A percentile compares a stretch with the other conserved stretches of the same genome.
phyloP scores from a whole-genome alignment of 2,113 vertebrate species.

The Brienomyrus longianalis region DNA sequence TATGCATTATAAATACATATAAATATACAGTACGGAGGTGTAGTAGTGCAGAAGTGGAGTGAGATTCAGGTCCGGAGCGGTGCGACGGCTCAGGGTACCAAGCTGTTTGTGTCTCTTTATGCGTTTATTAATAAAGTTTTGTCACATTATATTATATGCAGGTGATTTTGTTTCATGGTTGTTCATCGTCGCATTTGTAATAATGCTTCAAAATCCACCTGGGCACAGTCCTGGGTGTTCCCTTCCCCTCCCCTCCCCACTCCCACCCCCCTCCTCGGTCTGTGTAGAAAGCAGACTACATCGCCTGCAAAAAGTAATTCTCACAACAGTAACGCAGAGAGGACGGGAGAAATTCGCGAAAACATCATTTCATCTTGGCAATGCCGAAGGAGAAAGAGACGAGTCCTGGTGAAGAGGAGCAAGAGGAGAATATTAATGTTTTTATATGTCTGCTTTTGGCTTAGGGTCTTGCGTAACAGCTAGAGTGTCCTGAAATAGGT shows the following conservation, averaged over 20 bases:
- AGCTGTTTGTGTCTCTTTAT: background rate
- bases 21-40: background rate
- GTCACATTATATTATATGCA: background rate
- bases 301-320: background rate
- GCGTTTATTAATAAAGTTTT: background rate
- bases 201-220: background rate
- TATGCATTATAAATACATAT: background rate
- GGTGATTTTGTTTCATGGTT: background rate
- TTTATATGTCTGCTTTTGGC: background rate
- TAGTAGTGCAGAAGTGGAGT: background rate
- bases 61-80: background rate
- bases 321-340: background rate
- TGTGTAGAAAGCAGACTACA: background rate
- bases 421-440: background rate
- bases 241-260: background rate
- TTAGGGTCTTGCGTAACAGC: background rate
- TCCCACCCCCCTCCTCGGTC: background rate
- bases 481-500: background rate
- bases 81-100: background rate
- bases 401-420: background rate
- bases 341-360: background rate
- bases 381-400: background rate
- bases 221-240: background rate
- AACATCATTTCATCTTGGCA: background rate
- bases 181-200: background rate